Percentiles rank a stretch among this genome's conserved stretches.
Conservation (phyloP, 2,797 vertebrate species). For the Leucoraja ocellata region DNA sequence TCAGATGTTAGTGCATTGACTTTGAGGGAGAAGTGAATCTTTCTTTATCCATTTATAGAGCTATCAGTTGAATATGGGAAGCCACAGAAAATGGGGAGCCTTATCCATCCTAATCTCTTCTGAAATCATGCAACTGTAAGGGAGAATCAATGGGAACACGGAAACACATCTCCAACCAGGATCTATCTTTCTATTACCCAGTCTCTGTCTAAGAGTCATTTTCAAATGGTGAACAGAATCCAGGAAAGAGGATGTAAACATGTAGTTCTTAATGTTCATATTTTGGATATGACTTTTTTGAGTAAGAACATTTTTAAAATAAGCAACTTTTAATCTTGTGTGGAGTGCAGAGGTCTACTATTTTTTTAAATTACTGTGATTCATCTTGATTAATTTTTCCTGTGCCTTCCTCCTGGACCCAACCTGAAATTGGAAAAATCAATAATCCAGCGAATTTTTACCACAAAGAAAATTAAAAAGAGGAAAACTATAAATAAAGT, state of each 20-base stretch:
- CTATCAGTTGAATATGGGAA: not conserved
- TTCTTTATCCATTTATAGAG: not conserved
- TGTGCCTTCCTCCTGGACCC: not conserved
- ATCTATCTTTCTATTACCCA: not conserved
- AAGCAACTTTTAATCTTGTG: not conserved
- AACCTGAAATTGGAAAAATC: not conserved
- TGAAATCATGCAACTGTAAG: not conserved
- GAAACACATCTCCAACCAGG: not conserved
- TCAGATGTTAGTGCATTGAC: not conserved
- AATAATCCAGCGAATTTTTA: not conserved
- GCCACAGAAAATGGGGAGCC: not conserved
- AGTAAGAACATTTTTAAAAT: not conserved
- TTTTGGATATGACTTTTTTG: not conserved
- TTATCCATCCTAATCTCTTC: not conserved
- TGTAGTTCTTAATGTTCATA: not conserved
- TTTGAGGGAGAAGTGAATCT: not conserved
- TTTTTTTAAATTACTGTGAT: not conserved
- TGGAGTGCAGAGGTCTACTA: not conserved
- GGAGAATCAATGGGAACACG: not conserved
- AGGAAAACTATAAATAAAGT: not conserved
- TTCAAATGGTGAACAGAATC: not conserved
- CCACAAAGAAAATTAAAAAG: not conserved
- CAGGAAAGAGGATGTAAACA: not conserved
- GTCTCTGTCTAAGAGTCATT: not conserved
- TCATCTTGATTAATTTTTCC: not conserved